phyloP scores from a whole-genome alignment of 2,797 vertebrate species.

The Cossypha polioptera region DNA sequence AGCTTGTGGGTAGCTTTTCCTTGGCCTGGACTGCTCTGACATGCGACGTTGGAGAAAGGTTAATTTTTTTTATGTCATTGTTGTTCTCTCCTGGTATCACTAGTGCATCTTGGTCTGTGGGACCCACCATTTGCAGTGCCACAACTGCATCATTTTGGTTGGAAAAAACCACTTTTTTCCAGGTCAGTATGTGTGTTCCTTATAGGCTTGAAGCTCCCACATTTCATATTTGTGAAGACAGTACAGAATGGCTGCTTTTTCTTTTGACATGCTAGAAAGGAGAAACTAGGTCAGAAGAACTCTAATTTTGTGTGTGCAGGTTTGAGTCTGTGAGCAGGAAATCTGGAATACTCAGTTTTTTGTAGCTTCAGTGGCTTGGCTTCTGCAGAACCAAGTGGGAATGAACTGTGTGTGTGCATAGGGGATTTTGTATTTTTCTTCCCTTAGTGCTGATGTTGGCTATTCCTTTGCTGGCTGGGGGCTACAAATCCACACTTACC shows the following conservation, averaged over 20 bases:
- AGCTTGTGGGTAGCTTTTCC: not conserved
- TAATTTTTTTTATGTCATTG: not conserved
- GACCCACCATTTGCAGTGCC: not conserved
- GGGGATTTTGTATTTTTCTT: not conserved
- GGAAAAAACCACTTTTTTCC: not conserved
- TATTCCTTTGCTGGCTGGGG: not conserved
- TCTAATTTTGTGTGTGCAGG: not conserved
- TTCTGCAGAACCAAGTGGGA: not conserved
- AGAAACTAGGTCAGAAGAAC: not conserved
- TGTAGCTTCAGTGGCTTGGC: not conserved
- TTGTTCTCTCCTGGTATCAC: not conserved
- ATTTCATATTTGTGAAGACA: not conserved
- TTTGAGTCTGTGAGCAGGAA: not conserved
- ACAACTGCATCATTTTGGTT: not conserved
- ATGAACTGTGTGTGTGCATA: not conserved
- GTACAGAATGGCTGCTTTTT: not conserved
- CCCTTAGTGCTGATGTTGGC: not conserved
- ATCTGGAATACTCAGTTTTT: not conserved
- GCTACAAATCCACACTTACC: not conserved
- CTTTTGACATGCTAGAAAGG: not conserved
- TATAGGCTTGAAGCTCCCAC: not conserved
- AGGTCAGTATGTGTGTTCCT: accelerated
- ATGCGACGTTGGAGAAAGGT: not conserved
- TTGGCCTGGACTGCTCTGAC: not conserved
- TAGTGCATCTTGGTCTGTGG: not conserved